Base-by-base conservation (phyloP, 37 sponge, comb jelly and placozoan species). In the Halichondria panicea region DNA sequence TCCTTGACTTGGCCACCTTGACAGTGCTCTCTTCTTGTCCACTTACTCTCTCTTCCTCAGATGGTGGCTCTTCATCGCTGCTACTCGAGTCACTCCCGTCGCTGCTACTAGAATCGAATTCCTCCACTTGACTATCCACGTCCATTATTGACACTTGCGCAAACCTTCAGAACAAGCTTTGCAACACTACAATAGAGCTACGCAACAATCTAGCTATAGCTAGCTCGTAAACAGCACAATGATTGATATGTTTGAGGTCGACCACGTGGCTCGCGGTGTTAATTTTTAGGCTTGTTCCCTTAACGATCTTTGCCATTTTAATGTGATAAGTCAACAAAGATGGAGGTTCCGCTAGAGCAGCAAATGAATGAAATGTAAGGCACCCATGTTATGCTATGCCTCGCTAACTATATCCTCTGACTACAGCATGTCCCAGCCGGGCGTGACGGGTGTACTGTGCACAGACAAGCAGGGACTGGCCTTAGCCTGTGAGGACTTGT, bases 311-410 rank as follows among this genome's bases (percentile, higher is more conserved):
- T n/a, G n/a, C n/a, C n/a, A n/a, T n/a, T n/a, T n/a, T n/a, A n/a
- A n/a, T n/a, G n/a, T n/a, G n/a, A n/a, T n/a, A n/a, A n/a, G n/a
- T n/a, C n/a, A n/a, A n/a, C n/a, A n/a, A n/a, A n/a, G n/a, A 89
- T 89, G 89, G 89, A 89, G 74, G 78, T 55, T 1, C 64, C 78
- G 1, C 43, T 89, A 36, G 89, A 89, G 40, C 4, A 44, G 22
- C 89, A 89, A 55, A 73, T 83, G 72, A 75, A 70, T 11, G 89
- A 88, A 33, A 88, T 88, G 89, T 88, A n/a, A 76, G 88, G 27
- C 35, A 15, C 31, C 33, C 41, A 15, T 3, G 56, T 53, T 48
- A 3, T 36, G 38, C 34, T 7, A 22, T 39, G 24, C 56, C 15
- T 19, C 6, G 15, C 28, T 63, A 13, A 55, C 30, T 35, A 0